phyloP scores from a whole-genome alignment of 92 coral and sea anemone species.

The Siderastrea radians region DNA sequence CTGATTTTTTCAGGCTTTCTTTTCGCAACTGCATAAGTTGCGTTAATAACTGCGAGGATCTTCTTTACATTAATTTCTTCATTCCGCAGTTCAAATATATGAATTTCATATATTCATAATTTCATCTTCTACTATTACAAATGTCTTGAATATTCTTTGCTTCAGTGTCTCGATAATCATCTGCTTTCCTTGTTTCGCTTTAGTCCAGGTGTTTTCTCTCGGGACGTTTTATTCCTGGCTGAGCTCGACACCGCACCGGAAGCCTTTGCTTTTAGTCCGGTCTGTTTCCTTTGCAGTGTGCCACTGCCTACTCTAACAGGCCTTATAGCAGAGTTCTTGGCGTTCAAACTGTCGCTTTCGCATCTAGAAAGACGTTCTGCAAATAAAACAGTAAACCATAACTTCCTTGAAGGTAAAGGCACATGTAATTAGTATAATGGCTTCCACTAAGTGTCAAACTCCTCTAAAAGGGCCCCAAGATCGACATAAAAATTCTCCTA shows the following conservation, averaged over 20 bases:
- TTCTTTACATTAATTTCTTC: too few species aligned
- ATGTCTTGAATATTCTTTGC: background rate
- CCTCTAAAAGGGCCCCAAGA: too few species aligned
- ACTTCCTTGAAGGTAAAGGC: background rate
- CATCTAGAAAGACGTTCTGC: constrained; percentile 80
- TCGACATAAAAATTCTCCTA: too few species aligned
- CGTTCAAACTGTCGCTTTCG: constrained; percentile 63
- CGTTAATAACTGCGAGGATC: too few species aligned
- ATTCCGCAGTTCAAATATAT: too few species aligned
- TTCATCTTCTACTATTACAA: background rate
- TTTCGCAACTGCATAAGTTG: background rate
- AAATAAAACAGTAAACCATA: background rate
- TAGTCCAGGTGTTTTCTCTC: constrained; percentile 48
- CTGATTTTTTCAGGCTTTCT: too few species aligned
- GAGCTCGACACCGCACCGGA: background rate
- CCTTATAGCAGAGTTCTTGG: constrained; percentile 41
- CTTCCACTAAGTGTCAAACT: too few species aligned
- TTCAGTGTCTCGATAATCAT: constrained; percentile 6
- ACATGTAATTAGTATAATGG: too few species aligned
- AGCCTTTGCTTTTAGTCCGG: constrained; percentile 21
- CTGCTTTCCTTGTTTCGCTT: constrained; percentile 47
- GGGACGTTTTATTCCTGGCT: constrained; percentile 26
- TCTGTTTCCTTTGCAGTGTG: constrained; percentile 32
- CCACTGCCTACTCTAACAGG: constrained; percentile 36
- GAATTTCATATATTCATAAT: background rate